A percentile compares a stretch with the other conserved stretches of the same genome.
These are phyloP conservation scores for Sphaerodactylus townsendi DNA, from an alignment of 2,113 vertebrate species.

Conservation along the genomic window DNA sequence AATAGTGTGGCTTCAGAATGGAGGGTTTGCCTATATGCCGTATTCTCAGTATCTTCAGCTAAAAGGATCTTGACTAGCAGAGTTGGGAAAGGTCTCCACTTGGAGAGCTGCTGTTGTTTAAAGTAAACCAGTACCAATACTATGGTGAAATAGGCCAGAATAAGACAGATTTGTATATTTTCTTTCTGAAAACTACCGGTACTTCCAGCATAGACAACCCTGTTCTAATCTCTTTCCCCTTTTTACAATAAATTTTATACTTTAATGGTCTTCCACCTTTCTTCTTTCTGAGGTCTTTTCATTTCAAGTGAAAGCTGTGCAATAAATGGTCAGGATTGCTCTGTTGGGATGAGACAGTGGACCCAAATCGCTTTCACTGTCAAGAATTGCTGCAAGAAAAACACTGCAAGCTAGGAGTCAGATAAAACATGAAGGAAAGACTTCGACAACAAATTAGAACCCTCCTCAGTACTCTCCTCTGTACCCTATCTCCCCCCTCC, in stretches of 20 bases:
- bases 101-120: too few species aligned
- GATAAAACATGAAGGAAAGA: conserved; percentile 11
- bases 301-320: neutral
- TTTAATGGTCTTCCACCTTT: too few species aligned
- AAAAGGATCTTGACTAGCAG: too few species aligned
- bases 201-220: too few species aligned
- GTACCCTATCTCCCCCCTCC: neutral
- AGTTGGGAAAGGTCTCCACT: too few species aligned
- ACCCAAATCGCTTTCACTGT: neutral
- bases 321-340: conserved; percentile 9
- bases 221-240: neutral
- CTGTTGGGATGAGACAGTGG: conserved; percentile 29
- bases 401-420: conserved; percentile 1
- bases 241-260: neutral
- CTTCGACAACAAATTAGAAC: neutral
- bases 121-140: too few species aligned
- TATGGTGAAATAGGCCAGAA: too few species aligned
- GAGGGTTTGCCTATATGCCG: too few species aligned
- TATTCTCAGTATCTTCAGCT: too few species aligned
- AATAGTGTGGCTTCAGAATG: too few species aligned
- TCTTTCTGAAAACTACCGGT: too few species aligned
- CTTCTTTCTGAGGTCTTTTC: neutral
- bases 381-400: conserved; percentile 28
- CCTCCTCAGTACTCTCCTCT: neutral
- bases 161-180: too few species aligned